phyloP scores from a whole-genome alignment of 2,113 vertebrate species.

The Hipposideros armiger region DNA sequence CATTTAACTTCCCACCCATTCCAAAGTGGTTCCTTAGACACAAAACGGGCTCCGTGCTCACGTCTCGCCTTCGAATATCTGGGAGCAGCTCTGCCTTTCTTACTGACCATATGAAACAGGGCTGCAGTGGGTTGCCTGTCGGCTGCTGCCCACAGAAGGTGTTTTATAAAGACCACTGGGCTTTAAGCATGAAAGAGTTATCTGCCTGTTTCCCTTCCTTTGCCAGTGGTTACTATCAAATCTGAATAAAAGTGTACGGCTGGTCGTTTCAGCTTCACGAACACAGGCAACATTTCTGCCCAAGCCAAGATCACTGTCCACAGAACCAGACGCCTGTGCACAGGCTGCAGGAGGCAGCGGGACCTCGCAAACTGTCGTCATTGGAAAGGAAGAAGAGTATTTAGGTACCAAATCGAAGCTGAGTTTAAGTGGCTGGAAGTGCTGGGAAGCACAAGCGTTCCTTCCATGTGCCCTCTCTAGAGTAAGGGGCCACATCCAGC shows the following conservation, averaged over 20 bases:
- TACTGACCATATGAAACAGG: accelerated
- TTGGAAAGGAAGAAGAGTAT: neutral
- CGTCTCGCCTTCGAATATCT: neutral
- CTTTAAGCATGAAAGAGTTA: neutral
- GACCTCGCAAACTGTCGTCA: neutral
- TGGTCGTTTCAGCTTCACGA: neutral
- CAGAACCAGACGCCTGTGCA: neutral
- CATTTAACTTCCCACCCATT: neutral
- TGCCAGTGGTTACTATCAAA: neutral
- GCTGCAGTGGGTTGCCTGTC: accelerated
- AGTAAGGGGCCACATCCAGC: accelerated
- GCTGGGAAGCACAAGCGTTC: neutral
- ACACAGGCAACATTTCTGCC: neutral
- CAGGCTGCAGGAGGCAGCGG: too few species aligned
- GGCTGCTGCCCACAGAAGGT: neutral
- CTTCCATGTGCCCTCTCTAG: neutral
- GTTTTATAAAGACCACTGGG: too few species aligned
- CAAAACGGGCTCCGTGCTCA: accelerated
- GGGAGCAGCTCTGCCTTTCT: neutral
- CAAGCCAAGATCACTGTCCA: neutral
- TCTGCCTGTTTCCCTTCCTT: neutral
- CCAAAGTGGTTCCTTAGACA: neutral
- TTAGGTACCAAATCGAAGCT: neutral
- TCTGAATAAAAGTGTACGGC: neutral
- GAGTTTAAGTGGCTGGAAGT: neutral